Percentiles rank a stretch among this genome's conserved stretches.
These are phyloP conservation scores for Oostethus manadensis DNA, from an alignment of 2,113 vertebrate species.

Conservation along the genomic window DNA sequence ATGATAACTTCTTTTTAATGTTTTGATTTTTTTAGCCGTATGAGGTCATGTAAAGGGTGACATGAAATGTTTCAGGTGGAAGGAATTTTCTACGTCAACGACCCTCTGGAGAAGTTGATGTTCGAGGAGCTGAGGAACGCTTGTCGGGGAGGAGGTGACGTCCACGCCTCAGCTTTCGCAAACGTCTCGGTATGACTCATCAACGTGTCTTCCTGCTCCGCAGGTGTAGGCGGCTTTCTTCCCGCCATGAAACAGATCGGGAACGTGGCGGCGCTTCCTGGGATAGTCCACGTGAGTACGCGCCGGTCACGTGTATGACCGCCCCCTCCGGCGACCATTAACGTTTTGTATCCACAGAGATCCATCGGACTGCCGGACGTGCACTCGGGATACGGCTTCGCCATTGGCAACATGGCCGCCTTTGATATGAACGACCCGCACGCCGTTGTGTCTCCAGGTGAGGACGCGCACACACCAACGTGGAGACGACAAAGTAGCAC, in stretches of 20 bases:
- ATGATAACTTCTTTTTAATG: not conserved
- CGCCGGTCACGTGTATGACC: too few relatives aligned
- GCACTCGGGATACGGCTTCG: conserved; percentile 96
- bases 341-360: conserved; percentile 63
- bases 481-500: not conserved
- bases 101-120: conserved; percentile 92
- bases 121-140: conserved; percentile 95
- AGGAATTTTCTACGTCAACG: conserved; percentile 93
- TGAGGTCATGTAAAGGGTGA: too few relatives aligned
- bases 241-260: conserved; percentile 99
- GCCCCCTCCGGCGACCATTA: too few relatives aligned
- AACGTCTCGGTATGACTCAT: fast-evolving
- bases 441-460: conserved; percentile 93
- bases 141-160: conserved; percentile 87
- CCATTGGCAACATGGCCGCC: conserved; percentile 98
- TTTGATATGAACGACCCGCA: conserved; percentile 89
- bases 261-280: conserved; percentile 93
- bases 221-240: conserved; percentile 91
- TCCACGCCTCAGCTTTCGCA: fast-evolving
- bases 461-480: not conserved
- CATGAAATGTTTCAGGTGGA: conserved; percentile 78
- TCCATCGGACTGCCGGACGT: conserved; percentile 96
- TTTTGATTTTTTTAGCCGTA: not conserved
- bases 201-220: not conserved
- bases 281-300: conserved; percentile 88